Conservation (phyloP, 1,140 invertebrate genomes). For the Drosophila melanogaster region Release_6_plus_ISO1_MT NC_004354.4:15584001-15584500, state of each 20-base stretch:
- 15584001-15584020: conserved; percentile 47
- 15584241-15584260: background rate
- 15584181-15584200: conserved; percentile 44
- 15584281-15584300: background rate
- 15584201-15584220: conserved; percentile 18
- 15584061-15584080: conserved; percentile 34
- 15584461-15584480: conserved; percentile 57
- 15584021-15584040: conserved; percentile 40
- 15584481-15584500: conserved; percentile 80
- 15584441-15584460: conserved; percentile 87
- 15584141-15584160: conserved; percentile 53
- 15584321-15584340: conserved; percentile 86
- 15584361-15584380: conserved; percentile 86
- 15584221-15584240: background rate
- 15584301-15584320: background rate
- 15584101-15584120: background rate
- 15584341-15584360: conserved; percentile 87
- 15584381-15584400: conserved; percentile 84
- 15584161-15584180: conserved; percentile 30
- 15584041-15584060: conserved; percentile 2
- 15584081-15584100: conserved; percentile 2
- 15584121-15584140: conserved; percentile 42
- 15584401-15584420: conserved; percentile 86
- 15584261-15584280: background rate
- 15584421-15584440: conserved; percentile 88